phyloP scores from a whole-genome alignment of 2,113 vertebrate species.

The Thamnophis sirtalis region DNA sequence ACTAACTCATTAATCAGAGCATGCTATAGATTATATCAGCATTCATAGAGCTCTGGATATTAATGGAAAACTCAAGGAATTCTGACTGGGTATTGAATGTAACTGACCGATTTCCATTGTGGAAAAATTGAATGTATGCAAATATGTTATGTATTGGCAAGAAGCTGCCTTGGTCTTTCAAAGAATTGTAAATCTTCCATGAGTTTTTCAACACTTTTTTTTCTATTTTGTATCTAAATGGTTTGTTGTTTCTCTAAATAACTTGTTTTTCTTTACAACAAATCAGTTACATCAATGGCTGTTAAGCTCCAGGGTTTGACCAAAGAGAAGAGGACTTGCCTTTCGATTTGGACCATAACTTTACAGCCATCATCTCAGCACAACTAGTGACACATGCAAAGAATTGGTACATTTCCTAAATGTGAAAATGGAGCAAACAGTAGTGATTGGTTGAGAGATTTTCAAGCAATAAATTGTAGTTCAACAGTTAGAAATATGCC shows the following conservation, averaged over 20 bases:
- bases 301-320: neutral
- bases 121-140: neutral
- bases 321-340: neutral
- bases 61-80: neutral
- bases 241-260: neutral
- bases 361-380: neutral
- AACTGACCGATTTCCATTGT: neutral
- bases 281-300: neutral
- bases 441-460: neutral
- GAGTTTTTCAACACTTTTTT: neutral
- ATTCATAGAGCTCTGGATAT: neutral
- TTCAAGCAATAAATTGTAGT: neutral
- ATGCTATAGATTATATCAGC: neutral
- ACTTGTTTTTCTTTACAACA: neutral
- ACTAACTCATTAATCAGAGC: neutral
- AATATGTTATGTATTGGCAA: neutral
- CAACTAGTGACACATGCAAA: neutral
- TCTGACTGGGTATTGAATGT: neutral
- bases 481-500: neutral
- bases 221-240: neutral
- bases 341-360: neutral
- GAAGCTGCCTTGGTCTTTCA: neutral
- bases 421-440: neutral
- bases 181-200: neutral
- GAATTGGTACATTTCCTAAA: neutral